Percentiles rank a stretch among this genome's conserved stretches.
phyloP scores from a whole-genome alignment of 1,140 invertebrate species.

The Eriocheir sinensis region DNA sequence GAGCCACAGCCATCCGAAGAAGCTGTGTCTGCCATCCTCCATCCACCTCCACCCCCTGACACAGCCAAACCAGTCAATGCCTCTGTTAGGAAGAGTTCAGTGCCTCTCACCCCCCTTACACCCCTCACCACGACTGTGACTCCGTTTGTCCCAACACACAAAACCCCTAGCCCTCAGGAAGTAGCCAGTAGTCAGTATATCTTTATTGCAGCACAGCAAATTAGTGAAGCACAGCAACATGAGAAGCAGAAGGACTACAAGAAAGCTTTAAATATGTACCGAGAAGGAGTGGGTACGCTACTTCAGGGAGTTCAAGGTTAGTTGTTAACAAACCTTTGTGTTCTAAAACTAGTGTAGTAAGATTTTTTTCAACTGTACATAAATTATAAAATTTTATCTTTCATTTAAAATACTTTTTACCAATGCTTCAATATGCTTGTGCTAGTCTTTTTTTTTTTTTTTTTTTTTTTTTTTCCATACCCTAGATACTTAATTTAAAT shows the following conservation, averaged over 20 bases:
- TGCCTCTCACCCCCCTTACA: slow-evolving; percentile 73
- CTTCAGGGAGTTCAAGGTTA: slow-evolving; percentile 83
- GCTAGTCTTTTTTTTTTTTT: too few species aligned
- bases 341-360: too few species aligned
- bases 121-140: slow-evolving; percentile 71
- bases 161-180: slow-evolving; percentile 62
- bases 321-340: too few species aligned
- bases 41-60: slow-evolving; percentile 43
- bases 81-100: slow-evolving; percentile 55
- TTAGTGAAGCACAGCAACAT: slow-evolving; percentile 81
- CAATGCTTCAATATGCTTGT: too few species aligned
- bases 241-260: slow-evolving; percentile 81
- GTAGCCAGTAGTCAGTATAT: slow-evolving; percentile 81
- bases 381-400: too few species aligned
- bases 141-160: slow-evolving; percentile 61
- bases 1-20: neutral
- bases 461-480: too few species aligned
- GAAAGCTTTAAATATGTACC: slow-evolving; percentile 83
- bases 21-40: neutral
- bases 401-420: too few species aligned
- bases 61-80: slow-evolving; percentile 28
- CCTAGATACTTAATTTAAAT: too few species aligned
- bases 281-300: slow-evolving; percentile 83
- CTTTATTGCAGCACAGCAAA: slow-evolving; percentile 82
- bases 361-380: too few species aligned